A percentile compares a stretch with the other conserved stretches of the same genome.
Evolutionary conservation across 2,113 vertebrate genomes (phyloP).

Genomic region (Serilophus lunatus): DNA sequence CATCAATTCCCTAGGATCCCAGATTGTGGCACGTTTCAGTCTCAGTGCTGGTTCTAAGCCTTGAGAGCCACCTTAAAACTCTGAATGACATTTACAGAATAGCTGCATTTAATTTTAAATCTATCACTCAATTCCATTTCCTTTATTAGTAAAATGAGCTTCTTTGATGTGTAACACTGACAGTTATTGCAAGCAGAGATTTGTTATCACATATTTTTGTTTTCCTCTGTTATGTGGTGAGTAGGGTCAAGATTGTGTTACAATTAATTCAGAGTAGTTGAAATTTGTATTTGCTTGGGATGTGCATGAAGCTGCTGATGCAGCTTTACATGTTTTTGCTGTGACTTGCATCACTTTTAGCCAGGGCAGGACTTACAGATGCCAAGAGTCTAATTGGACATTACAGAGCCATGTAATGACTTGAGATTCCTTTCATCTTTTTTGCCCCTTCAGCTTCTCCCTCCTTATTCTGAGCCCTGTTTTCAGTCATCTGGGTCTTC

Average conservation of each 20-base stretch:
- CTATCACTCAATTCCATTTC: background rate
- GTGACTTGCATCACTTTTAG: background rate
- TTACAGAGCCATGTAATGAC: background rate
- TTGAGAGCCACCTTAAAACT: conserved; percentile 15
- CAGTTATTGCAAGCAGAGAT: background rate
- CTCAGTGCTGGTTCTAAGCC: background rate
- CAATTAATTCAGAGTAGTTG: conserved; percentile 12
- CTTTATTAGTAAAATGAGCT: conserved; percentile 30
- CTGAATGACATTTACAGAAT: background rate
- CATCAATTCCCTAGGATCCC: background rate
- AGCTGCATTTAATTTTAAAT: conserved; percentile 22
- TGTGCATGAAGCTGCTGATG: background rate
- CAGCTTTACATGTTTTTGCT: background rate
- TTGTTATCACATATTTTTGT: conserved; percentile 31
- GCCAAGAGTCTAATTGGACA: background rate
- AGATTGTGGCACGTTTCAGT: background rate
- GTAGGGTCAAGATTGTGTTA: conserved; percentile 12
- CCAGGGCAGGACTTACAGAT: background rate
- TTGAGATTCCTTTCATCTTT: background rate
- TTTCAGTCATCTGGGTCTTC: background rate
- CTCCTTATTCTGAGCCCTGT: background rate
- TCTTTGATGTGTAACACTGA: background rate
- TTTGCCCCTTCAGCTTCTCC: background rate
- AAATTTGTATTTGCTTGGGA: background rate
- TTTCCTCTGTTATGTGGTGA: conserved; percentile 4